Evolutionary conservation across 2,888 invertebrate genomes (phyloP).

Genomic region (Andrena chrysosceles): DNA sequence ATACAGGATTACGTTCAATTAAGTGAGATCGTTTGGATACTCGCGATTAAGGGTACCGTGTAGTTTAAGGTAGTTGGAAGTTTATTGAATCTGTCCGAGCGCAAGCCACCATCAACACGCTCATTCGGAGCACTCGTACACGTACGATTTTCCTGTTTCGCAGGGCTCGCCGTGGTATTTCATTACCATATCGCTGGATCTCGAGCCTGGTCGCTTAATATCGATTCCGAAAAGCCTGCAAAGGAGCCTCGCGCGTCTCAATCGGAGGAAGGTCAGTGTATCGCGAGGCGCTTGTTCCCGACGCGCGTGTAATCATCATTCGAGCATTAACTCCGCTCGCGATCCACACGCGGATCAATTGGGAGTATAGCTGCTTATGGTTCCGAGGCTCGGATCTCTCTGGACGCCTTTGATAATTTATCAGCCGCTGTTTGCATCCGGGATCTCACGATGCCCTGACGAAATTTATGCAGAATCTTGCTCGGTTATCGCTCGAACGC

Average conservation of each 20-base stretch:
- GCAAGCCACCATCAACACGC: slow-evolving; percentile 70
- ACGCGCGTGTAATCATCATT: slow-evolving; percentile 15
- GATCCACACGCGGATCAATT: slow-evolving; percentile 10
- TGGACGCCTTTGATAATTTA: slow-evolving; percentile 40
- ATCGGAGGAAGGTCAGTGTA: slow-evolving; percentile 32
- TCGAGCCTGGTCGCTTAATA: slow-evolving; percentile 29
- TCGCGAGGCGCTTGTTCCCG: slow-evolving; percentile 17
- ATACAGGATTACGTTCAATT: slow-evolving; percentile 18
- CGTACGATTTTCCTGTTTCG: slow-evolving; percentile 61
- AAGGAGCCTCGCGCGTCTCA: slow-evolving; percentile 27
- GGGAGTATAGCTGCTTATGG: neutral
- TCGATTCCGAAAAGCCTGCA: slow-evolving; percentile 29
- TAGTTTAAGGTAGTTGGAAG: slow-evolving; percentile 3
- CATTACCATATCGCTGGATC: slow-evolving; percentile 74
- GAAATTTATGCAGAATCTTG: slow-evolving; percentile 42
- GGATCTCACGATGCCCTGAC: slow-evolving; percentile 56
- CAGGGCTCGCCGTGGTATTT: slow-evolving; percentile 52
- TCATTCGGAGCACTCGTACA: slow-evolving; percentile 47
- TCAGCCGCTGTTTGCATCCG: slow-evolving; percentile 42
- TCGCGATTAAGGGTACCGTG: neutral
- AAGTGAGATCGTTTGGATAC: slow-evolving; percentile 19
- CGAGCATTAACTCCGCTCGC: slow-evolving; percentile 18
- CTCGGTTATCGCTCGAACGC: slow-evolving; percentile 30
- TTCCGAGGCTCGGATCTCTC: slow-evolving; percentile 14
- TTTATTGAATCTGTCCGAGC: slow-evolving; percentile 69